Base-by-base conservation (phyloP, 2,888 invertebrate genomes). In the Oxyteleia sp. region DNA sequence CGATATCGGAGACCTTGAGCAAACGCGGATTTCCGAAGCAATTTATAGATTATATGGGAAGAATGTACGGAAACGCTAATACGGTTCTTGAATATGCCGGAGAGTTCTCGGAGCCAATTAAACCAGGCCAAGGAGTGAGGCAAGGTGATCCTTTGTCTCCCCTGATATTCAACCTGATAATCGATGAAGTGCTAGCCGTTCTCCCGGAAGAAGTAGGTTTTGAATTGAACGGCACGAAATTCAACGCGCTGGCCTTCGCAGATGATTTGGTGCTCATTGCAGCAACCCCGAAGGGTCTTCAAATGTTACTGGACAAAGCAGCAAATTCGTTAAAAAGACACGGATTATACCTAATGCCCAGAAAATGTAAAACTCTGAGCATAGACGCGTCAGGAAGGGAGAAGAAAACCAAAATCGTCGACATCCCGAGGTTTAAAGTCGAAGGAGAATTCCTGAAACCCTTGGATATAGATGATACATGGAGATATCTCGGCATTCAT, bases 201-300 rank as follows among this genome's bases (percentile, higher is more conserved):
- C 4, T 76, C 2, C 18, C 49, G 0, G n/a, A 7, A 4, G 16
- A 23, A 0, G 18, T 66, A 1, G 66, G 75, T 8, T 76, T 64
- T 26, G 7, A 38, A 2, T 7, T 76, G 0, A 10, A 26, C 3
- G 18, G 4, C 1, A 4, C 3, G 4, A 3, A 8, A 1, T 15
- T 57, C 0, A 75, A 64, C 11, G 15, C 20, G 0, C 11, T 75
- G 0, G 8, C 63, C 0, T 93, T 80, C 18, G 93, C 93, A 0
- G 93, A 94, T 41, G 93, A 93, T 86, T 59, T 92, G 0, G 75
- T 91, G 26, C 84, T 93, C 10, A 35, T 91, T 5, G 85, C 91
- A 15, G 86, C 90, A 0, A 88, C 92, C 8, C 89, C 84, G 75
- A 81, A 80, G 4, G 89, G 91, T n/a, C 86, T 92, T 86, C 88